These are phyloP conservation scores for Tragulus kanchil DNA, from an alignment of 2,113 vertebrate genomes.

Conservation along the genomic window DNA sequence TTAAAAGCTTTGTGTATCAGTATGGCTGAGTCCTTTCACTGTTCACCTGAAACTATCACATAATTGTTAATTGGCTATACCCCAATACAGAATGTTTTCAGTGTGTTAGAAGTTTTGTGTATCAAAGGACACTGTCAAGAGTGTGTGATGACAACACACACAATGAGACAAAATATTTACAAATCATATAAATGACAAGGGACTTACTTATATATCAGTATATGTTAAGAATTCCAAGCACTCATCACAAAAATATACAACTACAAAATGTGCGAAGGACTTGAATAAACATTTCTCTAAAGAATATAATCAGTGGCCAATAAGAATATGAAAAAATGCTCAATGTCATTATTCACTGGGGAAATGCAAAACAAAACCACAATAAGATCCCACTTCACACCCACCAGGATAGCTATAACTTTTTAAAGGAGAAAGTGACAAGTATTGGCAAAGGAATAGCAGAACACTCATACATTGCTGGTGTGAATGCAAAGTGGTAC, in stretches of 20 bases:
- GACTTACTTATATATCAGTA: not conserved
- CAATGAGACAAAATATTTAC: not conserved
- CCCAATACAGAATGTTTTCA: too few relatives aligned
- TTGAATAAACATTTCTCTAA: not conserved
- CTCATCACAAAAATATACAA: not conserved
- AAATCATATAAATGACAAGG: not conserved
- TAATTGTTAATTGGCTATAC: too few relatives aligned
- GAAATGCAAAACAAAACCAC: not conserved
- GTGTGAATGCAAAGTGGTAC: not conserved
- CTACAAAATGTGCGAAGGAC: not conserved
- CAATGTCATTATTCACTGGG: not conserved
- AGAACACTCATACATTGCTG: not conserved
- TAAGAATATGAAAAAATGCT: not conserved
- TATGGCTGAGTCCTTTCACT: too few relatives aligned
- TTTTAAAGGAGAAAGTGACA: not conserved
- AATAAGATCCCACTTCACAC: not conserved
- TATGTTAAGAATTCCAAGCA: not conserved
- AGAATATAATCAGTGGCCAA: not conserved
- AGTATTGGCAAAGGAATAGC: not conserved
- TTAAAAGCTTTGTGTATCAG: not conserved
- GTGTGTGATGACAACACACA: not conserved
- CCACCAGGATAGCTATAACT: not conserved
- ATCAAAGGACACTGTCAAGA: not conserved
- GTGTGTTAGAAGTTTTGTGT: not conserved
- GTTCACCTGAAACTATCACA: too few relatives aligned